Evolutionary conservation across 2,888 invertebrate genomes (phyloP).

Genomic region (Watsonalla cultraria): DNA sequence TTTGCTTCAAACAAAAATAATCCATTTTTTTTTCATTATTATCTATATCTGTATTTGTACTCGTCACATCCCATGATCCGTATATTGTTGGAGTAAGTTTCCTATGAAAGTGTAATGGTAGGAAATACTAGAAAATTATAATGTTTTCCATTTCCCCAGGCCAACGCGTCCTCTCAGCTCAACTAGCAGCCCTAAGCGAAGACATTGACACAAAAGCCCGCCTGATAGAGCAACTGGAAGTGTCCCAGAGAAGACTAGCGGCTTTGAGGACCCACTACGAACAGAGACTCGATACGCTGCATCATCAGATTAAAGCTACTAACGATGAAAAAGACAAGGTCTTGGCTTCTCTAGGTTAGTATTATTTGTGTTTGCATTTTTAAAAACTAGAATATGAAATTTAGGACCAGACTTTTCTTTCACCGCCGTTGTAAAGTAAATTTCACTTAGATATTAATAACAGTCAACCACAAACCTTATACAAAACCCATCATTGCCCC

Average conservation of each 20-base stretch:
- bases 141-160: slow-evolving; percentile 28
- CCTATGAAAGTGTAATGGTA: too few species aligned
- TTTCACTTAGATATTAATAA: too few species aligned
- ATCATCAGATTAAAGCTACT: slow-evolving; percentile 90
- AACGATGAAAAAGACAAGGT: slow-evolving; percentile 95
- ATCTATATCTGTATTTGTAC: too few species aligned
- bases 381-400: too few species aligned
- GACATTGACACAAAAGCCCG: slow-evolving; percentile 97
- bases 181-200: slow-evolving; percentile 92
- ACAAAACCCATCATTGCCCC: too few species aligned
- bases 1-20: too few species aligned
- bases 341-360: slow-evolving; percentile 78
- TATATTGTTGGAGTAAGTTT: too few species aligned
- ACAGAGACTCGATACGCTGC: slow-evolving; percentile 90
- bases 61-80: too few species aligned
- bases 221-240: slow-evolving; percentile 94
- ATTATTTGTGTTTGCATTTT: not conserved
- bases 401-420: too few species aligned
- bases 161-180: slow-evolving; percentile 83
- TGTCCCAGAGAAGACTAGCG: slow-evolving; percentile 90
- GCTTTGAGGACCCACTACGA: slow-evolving; percentile 95
- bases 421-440: too few species aligned
- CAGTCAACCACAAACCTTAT: too few species aligned
- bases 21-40: too few species aligned
- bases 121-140: not conserved